phyloP scores from a whole-genome alignment of 2,888 invertebrate genomes.

The Scaptomyza reducta region DNA sequence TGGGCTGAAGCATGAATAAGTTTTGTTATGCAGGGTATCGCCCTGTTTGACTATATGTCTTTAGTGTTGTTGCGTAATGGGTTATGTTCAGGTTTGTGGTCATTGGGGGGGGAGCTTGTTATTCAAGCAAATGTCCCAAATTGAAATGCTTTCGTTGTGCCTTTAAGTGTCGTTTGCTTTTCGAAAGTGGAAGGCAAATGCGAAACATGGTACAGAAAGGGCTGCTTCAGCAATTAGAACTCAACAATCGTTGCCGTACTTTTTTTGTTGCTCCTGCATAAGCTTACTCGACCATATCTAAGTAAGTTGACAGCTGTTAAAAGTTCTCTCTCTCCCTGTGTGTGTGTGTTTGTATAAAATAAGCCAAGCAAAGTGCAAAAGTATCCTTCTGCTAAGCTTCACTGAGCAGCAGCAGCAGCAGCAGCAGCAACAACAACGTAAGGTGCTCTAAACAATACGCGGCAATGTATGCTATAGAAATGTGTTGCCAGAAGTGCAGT shows the following conservation, averaged over 20 bases:
- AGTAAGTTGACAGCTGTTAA: constrained; percentile 31
- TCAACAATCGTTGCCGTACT: constrained; percentile 46
- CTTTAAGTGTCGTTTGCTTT: constrained; percentile 28
- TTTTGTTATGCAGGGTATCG: too few species aligned
- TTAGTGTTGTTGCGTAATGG: constrained; percentile 69
- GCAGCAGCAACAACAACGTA: neutral
- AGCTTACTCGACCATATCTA: constrained; percentile 40
- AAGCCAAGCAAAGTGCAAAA: constrained; percentile 13
- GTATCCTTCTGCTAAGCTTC: constrained; percentile 21
- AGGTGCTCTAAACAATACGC: constrained; percentile 26
- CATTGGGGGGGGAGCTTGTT: neutral
- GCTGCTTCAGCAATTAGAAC: constrained; percentile 54
- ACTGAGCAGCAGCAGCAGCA: constrained; percentile 13
- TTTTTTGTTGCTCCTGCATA: constrained; percentile 11
- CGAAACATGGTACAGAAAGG: constrained; percentile 20
- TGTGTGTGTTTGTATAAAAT: constrained; percentile 3
- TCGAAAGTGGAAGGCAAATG: constrained; percentile 1
- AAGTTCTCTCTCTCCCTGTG: neutral
- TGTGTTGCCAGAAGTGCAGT: neutral
- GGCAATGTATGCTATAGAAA: constrained; percentile 23
- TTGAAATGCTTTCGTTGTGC: constrained; percentile 17
- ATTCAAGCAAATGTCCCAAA: constrained; percentile 13
- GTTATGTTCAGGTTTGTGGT: constrained; percentile 37
- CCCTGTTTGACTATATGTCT: constrained; percentile 1
- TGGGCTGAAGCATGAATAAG: too few species aligned